A percentile compares a stretch with the other conserved stretches of the same genome.
phyloP scores from a whole-genome alignment of 2,113 vertebrate species.

The Apaloderma vittatum region DNA sequence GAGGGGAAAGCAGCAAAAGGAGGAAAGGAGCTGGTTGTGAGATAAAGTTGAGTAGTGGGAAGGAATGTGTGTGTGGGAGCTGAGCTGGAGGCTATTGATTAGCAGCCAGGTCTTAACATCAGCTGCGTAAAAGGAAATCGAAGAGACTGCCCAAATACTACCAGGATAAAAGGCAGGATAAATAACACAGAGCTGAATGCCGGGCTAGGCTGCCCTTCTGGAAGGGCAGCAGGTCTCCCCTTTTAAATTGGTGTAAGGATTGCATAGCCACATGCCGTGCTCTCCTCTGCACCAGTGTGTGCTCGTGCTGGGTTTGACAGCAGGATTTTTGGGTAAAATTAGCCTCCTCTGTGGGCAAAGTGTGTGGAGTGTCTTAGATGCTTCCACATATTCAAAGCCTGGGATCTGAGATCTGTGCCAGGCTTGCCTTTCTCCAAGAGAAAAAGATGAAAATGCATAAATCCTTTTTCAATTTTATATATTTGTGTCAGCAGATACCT shows the following conservation, averaged over 20 bases:
- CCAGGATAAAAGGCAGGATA: background rate
- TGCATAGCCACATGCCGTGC: accelerated
- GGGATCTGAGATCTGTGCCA: background rate
- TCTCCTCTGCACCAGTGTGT: background rate
- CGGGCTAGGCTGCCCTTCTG: background rate
- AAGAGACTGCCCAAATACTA: background rate
- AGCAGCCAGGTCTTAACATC: slow-evolving; percentile 24
- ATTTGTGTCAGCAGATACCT: background rate
- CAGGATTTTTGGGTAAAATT: background rate
- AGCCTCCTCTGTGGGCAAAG: background rate
- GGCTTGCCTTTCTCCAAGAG: background rate
- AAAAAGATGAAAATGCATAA: background rate
- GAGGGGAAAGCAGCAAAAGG: background rate
- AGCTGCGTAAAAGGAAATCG: slow-evolving; percentile 25
- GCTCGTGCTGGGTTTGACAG: accelerated
- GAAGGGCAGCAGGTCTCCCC: background rate
- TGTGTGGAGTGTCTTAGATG: background rate
- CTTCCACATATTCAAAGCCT: background rate
- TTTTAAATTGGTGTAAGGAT: background rate
- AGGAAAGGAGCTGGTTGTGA: background rate
- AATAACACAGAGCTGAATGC: background rate
- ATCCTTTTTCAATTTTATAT: background rate
- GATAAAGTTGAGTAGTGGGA: background rate
- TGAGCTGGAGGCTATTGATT: slow-evolving; percentile 11
- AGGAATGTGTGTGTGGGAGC: background rate